phyloP scores from a whole-genome alignment of 2,113 vertebrate genomes.

The Meriones unguiculatus region DNA sequence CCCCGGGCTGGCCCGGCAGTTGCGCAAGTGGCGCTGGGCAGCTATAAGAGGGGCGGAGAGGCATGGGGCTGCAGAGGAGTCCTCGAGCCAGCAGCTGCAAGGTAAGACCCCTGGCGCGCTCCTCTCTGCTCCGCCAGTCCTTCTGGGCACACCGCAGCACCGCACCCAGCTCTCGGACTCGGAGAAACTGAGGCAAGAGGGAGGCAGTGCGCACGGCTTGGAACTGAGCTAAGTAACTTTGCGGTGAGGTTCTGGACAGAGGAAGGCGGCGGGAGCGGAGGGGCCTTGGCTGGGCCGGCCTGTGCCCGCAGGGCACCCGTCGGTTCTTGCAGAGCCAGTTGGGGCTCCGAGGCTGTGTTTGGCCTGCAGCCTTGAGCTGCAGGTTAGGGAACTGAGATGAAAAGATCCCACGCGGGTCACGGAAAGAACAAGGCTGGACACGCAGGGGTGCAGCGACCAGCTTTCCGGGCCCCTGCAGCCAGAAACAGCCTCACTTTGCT shows the following conservation, averaged over 20 bases:
- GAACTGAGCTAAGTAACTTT: background rate
- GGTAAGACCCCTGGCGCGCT: slow-evolving; percentile 55
- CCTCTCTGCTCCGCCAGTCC: background rate
- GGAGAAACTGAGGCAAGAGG: slow-evolving; percentile 57
- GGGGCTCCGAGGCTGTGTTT: background rate
- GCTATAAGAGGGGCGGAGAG: slow-evolving; percentile 75
- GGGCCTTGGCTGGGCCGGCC: background rate
- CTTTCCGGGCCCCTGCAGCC: background rate
- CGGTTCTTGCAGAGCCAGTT: background rate
- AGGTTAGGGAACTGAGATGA: slow-evolving; percentile 31
- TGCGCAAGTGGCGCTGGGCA: slow-evolving; percentile 70
- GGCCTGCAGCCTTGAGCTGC: background rate
- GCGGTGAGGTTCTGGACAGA: background rate
- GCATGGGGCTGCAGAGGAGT: slow-evolving; percentile 73
- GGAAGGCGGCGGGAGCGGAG: background rate
- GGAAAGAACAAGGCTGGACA: background rate
- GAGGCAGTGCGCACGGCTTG: background rate
- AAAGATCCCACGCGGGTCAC: background rate
- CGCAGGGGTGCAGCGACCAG: background rate
- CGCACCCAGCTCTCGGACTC: background rate
- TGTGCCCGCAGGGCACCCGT: slow-evolving; percentile 9
- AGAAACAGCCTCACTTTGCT: background rate
- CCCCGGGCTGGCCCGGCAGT: background rate
- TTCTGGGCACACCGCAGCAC: background rate
- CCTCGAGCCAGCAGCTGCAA: slow-evolving; percentile 28